Conservation (phyloP, 2,113 vertebrate species). For the Smithornis capensis region DNA sequence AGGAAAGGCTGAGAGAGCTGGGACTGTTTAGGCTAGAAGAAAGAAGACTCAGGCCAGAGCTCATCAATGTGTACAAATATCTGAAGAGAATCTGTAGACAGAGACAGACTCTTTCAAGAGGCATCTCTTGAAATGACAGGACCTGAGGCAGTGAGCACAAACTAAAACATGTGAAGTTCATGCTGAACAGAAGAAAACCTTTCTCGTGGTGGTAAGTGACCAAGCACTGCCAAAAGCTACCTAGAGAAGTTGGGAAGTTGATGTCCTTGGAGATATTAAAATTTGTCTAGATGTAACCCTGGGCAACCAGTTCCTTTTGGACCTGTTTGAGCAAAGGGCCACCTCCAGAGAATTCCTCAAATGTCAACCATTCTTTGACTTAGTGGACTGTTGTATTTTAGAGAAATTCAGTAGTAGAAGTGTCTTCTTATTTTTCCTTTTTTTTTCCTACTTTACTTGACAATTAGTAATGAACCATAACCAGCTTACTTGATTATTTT, state of each 20-base stretch:
- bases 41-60: neutral
- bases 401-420: neutral
- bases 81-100: neutral
- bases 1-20: neutral
- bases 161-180: neutral
- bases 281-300: neutral
- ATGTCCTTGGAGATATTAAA: neutral
- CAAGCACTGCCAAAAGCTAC: neutral
- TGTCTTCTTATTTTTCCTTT: neutral
- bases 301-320: accelerated
- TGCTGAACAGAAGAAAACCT: neutral
- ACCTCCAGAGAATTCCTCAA: neutral
- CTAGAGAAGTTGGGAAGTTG: neutral
- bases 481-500: conserved; percentile 25
- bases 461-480: conserved; percentile 27
- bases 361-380: neutral
- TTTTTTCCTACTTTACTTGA: neutral
- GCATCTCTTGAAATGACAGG: neutral
- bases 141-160: neutral
- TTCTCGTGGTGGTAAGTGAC: neutral
- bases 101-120: neutral
- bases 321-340: neutral
- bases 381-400: neutral
- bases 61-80: accelerated
- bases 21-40: neutral